Evolutionary conservation across 2,113 vertebrate species (phyloP).

Genomic region (Pyxicephalus adspersus): DNA sequence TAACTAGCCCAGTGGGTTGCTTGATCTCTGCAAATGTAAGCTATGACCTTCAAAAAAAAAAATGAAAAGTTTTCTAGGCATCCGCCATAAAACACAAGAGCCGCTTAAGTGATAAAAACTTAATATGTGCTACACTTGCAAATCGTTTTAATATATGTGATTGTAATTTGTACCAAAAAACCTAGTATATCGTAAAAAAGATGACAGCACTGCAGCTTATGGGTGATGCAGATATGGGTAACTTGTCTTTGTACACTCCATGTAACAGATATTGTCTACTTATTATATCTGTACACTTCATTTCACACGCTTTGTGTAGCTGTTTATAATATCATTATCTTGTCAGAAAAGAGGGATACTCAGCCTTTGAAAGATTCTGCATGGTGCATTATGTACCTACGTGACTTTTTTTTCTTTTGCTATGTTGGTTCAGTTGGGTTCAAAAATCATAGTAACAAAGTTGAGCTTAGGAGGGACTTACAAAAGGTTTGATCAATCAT

Average conservation of each 20-base stretch:
- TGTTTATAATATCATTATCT: background rate
- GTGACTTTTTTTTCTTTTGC: too few relatives aligned
- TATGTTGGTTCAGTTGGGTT: background rate
- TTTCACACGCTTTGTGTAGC: background rate
- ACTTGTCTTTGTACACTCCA: background rate
- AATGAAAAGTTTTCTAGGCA: constrained; percentile 11
- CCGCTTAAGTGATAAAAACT: background rate
- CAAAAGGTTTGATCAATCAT: too few relatives aligned
- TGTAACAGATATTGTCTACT: background rate
- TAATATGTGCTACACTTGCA: constrained; percentile 1
- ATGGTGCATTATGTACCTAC: too few relatives aligned
- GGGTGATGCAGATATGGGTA: background rate
- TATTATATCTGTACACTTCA: background rate
- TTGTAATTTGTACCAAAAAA: constrained; percentile 14
- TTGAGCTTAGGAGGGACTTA: too few relatives aligned
- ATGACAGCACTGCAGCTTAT: background rate
- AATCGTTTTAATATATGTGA: background rate
- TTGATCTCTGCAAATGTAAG: constrained; percentile 25
- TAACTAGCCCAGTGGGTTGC: constrained; percentile 2
- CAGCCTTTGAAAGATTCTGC: background rate
- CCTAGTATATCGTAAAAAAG: background rate
- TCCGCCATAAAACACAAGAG: background rate
- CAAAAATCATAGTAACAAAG: too few relatives aligned
- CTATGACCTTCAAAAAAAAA: constrained; percentile 34
- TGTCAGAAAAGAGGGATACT: background rate